Conservation (phyloP, 2,113 vertebrate species). For the Numenius arquata region DNA sequence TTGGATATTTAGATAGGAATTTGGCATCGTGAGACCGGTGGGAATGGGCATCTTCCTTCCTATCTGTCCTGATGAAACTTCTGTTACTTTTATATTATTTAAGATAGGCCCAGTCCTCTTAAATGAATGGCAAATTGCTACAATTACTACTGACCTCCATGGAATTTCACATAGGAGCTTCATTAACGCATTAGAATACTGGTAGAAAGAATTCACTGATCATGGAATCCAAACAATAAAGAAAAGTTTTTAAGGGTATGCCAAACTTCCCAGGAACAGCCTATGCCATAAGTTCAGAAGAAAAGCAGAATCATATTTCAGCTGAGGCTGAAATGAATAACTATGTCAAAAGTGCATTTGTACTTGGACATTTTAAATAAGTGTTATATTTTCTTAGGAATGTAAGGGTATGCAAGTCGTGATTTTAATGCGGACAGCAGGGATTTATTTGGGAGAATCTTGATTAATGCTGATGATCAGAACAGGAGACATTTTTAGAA, state of each 20-base stretch:
- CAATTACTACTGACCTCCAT: background rate
- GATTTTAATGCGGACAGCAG: background rate
- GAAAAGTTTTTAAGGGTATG: background rate
- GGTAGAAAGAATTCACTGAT: background rate
- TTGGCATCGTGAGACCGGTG: background rate
- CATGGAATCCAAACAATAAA: background rate
- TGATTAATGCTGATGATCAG: background rate
- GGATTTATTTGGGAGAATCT: background rate
- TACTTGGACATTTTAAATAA: background rate
- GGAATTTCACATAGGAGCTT: background rate
- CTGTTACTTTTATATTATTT: background rate
- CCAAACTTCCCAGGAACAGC: background rate
- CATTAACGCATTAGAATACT: background rate
- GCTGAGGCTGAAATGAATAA: background rate
- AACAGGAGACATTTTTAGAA: background rate
- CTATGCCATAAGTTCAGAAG: background rate
- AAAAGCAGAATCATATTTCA: background rate
- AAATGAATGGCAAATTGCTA: background rate
- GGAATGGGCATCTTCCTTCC: background rate
- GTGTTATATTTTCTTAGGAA: background rate
- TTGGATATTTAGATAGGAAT: background rate
- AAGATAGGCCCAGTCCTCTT: background rate
- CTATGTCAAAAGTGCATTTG: background rate
- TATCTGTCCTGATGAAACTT: background rate
- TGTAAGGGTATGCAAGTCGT: background rate